Evolutionary conservation across 2,797 vertebrate genomes (phyloP), one percentile per base, ranked within the genome.

Genomic region (Acipenser oxyrinchus): DNA sequence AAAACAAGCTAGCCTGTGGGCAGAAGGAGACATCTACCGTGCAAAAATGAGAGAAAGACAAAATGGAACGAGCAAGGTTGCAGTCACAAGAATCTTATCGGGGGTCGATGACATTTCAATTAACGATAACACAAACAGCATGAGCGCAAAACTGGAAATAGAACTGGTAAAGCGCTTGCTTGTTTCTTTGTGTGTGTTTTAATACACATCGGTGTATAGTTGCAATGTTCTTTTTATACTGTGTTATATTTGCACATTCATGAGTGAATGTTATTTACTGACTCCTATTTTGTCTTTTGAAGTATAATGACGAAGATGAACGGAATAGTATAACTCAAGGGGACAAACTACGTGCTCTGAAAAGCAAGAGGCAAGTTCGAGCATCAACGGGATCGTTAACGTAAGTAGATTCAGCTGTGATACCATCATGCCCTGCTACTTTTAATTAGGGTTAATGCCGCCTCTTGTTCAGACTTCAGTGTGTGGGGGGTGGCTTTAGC

Each of bases 101-200:
- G 93, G 94, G 69, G 94, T 98, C 68, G 97, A 96, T 75, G 95
- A 98, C 80, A 96, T 98, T 80, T 93, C 93, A 73, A 93, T 98
- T 80, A 92, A 92, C 15, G 91, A 93, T 51, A 90, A 86, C 60
- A 87, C 90, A 80, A 91, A 88, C 86, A 83, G 78, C 71, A 74
- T 80, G 48, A 69, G 71, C 67, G 89, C 81, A 72, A 92, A 79
- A 76, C 89, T 88, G 63, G 91, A 92, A 64, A 69, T 80, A 66
- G 93, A 95, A 64, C 81, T 84, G 86, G 95, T 99, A 87, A 89
- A 74, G 11, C 15, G 1, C 8, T 53, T 53, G 8, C 12, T 9
- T 53, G 51, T 12, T 53, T 53, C 51, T 9, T 52, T 8, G 8
- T 9, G 51, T 53, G 51, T 53, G 12, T 37, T 37, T 37, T 37